A percentile compares a stretch with the other conserved stretches of the same genome.
These are phyloP conservation scores for Amphipyra berbera DNA, from an alignment of 2,888 invertebrate genomes.

Conservation along the genomic window DNA sequence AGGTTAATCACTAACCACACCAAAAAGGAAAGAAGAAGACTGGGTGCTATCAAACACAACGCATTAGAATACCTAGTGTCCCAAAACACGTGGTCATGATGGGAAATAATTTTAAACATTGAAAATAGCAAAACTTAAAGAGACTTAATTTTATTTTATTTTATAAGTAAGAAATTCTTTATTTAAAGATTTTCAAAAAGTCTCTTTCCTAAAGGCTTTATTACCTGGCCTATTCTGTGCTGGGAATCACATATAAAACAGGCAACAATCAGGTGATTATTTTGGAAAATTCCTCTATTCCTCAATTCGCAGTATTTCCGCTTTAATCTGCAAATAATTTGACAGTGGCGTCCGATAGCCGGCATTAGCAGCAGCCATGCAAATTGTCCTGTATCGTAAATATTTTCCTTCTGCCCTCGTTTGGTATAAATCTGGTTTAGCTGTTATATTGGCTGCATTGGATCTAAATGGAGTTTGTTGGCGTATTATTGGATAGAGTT, in stretches of 20 bases:
- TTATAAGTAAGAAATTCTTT: too few species aligned
- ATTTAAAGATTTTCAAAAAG: too few species aligned
- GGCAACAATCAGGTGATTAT: background rate
- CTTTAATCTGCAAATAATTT: constrained; percentile 56
- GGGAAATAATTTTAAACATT: too few species aligned
- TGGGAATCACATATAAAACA: background rate
- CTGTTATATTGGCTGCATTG: constrained; percentile 40
- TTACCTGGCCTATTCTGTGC: too few species aligned
- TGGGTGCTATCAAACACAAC: too few species aligned
- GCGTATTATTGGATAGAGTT: constrained; percentile 12
- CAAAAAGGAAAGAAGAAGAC: too few species aligned
- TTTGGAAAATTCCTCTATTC: constrained; percentile 27
- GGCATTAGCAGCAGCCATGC: constrained; percentile 51
- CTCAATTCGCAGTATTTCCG: constrained; percentile 37
- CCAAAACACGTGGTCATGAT: too few species aligned
- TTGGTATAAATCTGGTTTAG: constrained; percentile 56
- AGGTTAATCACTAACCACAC: too few species aligned
- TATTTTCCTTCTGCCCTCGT: constrained; percentile 40
- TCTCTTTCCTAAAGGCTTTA: too few species aligned
- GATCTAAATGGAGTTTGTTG: constrained; percentile 36
- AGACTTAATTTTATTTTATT: too few species aligned
- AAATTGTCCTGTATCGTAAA: constrained; percentile 56
- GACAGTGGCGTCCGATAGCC: constrained; percentile 41
- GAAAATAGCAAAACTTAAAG: too few species aligned
- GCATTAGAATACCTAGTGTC: too few species aligned